These are phyloP conservation scores for Apotomis turbidana DNA, from an alignment of 2,888 invertebrate genomes.

Conservation along the genomic window DNA sequence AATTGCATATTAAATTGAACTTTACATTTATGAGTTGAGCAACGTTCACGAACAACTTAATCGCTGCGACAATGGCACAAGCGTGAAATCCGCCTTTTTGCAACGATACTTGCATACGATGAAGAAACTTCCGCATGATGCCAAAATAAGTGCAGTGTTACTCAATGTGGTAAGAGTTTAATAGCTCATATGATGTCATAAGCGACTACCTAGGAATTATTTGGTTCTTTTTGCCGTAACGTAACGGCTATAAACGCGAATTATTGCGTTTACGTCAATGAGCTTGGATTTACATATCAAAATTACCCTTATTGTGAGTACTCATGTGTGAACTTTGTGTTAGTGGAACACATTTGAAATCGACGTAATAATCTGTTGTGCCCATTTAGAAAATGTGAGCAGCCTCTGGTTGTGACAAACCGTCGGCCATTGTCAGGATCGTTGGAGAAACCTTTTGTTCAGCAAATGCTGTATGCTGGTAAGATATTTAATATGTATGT, in stretches of 20 bases:
- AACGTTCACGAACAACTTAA: slow-evolving; percentile 30
- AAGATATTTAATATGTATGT: no score
- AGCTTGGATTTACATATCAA: slow-evolving; percentile 36
- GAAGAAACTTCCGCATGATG: slow-evolving; percentile 37
- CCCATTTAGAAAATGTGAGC: neutral
- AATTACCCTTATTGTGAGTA: slow-evolving; percentile 17
- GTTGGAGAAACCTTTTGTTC: no score
- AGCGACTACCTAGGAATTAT: slow-evolving; percentile 35
- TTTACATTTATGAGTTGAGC: slow-evolving; percentile 18
- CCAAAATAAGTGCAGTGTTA: slow-evolving; percentile 42
- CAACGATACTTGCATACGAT: slow-evolving; percentile 37
- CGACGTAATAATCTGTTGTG: slow-evolving; percentile 8
- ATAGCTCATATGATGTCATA: slow-evolving; percentile 24
- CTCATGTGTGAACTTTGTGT: slow-evolving; percentile 11
- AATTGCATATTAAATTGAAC: slow-evolving; percentile 11
- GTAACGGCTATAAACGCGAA: slow-evolving; percentile 28
- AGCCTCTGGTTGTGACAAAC: no score
- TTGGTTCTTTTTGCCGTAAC: slow-evolving; percentile 37
- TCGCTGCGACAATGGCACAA: slow-evolving; percentile 33
- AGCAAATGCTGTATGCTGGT: no score
- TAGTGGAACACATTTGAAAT: slow-evolving; percentile 9
- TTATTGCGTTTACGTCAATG: slow-evolving; percentile 32
- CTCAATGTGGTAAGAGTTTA: slow-evolving; percentile 30
- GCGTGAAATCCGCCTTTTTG: slow-evolving; percentile 40
- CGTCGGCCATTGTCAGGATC: no score